Evolutionary conservation across 2,888 invertebrate species (phyloP).

Genomic region (Apamea epomidion): DNA sequence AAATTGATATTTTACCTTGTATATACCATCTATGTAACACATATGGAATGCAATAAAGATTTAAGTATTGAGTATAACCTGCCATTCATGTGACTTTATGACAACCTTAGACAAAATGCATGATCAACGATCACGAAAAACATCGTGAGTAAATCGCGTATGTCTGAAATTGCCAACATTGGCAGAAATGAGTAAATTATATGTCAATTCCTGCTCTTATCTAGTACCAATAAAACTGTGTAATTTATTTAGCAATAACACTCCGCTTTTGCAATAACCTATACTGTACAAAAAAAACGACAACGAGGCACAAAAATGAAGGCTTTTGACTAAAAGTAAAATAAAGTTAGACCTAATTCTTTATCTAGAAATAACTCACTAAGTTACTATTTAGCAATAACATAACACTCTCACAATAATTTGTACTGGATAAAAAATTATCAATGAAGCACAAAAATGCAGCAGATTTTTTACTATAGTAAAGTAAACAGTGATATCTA

Average conservation of each 20-base stretch:
- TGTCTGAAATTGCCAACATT: neutral
- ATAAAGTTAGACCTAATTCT: neutral
- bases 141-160: neutral
- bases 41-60: too few relatives aligned
- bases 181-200: neutral
- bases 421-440: neutral
- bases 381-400: too few relatives aligned
- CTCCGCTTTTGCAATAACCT: neutral
- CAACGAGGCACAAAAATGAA: neutral
- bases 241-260: neutral
- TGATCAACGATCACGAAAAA: neutral
- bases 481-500: neutral
- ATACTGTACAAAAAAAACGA: neutral
- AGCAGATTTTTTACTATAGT: neutral
- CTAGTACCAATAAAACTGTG: neutral
- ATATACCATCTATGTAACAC: too few relatives aligned
- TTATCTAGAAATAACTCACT: neutral
- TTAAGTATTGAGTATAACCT: too few relatives aligned
- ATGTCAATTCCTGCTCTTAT: neutral
- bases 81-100: neutral
- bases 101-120: neutral
- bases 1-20: too few relatives aligned
- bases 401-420: neutral
- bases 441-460: neutral
- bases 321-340: too few relatives aligned